Percentiles rank a stretch among this genome's conserved stretches.
phyloP scores from a whole-genome alignment of 2,888 invertebrate species.

The Plusia festucae region DNA sequence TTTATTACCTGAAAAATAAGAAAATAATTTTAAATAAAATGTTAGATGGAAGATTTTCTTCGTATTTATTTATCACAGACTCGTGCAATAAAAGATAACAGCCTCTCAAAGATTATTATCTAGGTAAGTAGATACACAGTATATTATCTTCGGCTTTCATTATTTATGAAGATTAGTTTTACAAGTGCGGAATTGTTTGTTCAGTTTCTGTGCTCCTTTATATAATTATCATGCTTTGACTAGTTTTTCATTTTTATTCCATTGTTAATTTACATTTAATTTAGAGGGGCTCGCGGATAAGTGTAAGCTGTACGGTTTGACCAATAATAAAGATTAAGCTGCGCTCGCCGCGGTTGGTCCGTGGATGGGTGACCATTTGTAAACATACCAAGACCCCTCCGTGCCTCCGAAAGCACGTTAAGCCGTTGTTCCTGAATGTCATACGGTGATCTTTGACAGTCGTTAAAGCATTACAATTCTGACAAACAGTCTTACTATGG shows the following conservation, averaged over 20 bases:
- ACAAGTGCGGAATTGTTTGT: neutral
- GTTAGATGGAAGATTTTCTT: constrained; percentile 9
- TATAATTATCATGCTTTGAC: neutral
- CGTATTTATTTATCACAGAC: neutral
- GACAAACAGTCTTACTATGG: too few species aligned
- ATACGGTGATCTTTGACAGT: too few species aligned
- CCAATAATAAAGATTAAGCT: too few species aligned
- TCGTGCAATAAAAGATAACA: constrained; percentile 38
- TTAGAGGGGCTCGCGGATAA: too few species aligned
- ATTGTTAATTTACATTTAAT: too few species aligned
- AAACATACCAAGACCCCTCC: too few species aligned
- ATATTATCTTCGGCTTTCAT: constrained; percentile 4
- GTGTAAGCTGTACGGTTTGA: too few species aligned
- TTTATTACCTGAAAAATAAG: constrained; percentile 63
- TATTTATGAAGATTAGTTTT: constrained; percentile 1
- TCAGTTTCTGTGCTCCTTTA: neutral
- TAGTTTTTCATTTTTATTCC: neutral
- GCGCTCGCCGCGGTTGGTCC: too few species aligned
- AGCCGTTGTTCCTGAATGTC: too few species aligned
- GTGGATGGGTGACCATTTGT: too few species aligned
- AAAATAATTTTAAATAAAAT: constrained; percentile 24
- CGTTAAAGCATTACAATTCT: too few species aligned
- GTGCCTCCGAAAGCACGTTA: too few species aligned
- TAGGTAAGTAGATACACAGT: constrained; percentile 27
- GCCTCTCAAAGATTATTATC: constrained; percentile 29